Base-by-base conservation (phyloP, 2,888 invertebrate species). In the Emmelina monodactyla region DNA sequence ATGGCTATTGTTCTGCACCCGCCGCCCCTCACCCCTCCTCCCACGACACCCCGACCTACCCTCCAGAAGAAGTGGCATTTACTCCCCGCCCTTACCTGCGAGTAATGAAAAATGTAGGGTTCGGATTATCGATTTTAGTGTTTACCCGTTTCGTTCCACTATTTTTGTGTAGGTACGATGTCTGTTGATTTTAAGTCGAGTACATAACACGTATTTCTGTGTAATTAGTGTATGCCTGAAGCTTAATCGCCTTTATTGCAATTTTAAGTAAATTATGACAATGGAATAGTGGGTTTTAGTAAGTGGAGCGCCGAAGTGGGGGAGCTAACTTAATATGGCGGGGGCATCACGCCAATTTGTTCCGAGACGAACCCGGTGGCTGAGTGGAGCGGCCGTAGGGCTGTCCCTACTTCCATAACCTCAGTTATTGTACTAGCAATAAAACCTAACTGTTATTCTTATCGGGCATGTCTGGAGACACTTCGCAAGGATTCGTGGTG, bases 321-420 rank as follows among this genome's bases (percentile, higher is more conserved):
- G 61, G 63, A 60, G 62, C 59, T 72, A 73, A 75, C 72, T 71
- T 71, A 75, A 75, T 75, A 72, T 69, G 70, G 70, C 64, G 65
- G 58, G 61, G 68, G 71, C 70, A 73, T 72, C 69, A 67, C 62
- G 67, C 70, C 70, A 78, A 76, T 78, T 78, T 76, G 73, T 70
- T 67, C n/a, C 66, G 66, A 72, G 75, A 71, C 64, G 71, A 70
- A 68, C 65, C 66, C 62, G 52, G 52, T 57, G 64, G 57, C 55
- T 63, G 63, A 66, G 69, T 66, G 69, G 62, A 62, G 54, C 51
- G 50, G 50, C 46, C 47, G 43, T 43, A 72, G 68, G 70, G 70
- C 44, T 71, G 66, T 45, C 43, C 37, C 38, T 41, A 37, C 33
- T 41, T 38, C 32, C 32, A 28, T 12, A n/a, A 13, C n/a, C n/a